Evolutionary conservation across 2,888 invertebrate genomes (phyloP), one percentile per base, ranked within the genome.

Genomic region (Noctua janthe): DNA sequence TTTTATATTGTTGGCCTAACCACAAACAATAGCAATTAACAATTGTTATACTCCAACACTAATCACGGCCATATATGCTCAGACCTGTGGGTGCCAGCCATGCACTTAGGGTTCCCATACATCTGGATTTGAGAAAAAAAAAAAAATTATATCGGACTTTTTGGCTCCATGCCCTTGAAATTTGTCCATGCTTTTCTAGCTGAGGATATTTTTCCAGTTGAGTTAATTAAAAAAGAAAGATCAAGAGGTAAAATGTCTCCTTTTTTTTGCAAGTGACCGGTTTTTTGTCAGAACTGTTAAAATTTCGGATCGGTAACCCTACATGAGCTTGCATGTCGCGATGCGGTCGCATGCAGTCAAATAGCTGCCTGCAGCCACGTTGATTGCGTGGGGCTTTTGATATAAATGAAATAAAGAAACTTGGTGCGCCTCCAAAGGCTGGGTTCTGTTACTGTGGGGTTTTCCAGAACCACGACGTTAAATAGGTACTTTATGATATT

Each of bases 271-370:
- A 66, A 66, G 39, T 39, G 20, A 0, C 35, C 10, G 20, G 66
- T 3, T 39, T 2, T 67, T 43, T n/a, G n/a, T 15, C n/a, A 13
- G 13, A n/a, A 23, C 10, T n/a, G 1, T 47, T 2, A 10, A 69
- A 47, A 47, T 69, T 47, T n/a, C 0, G 17, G 10, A 47, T n/a
- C 4, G 49, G 47, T 47, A n/a, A 69, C 69, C 69, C 47, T 69
- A 69, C 74, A 70, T 20, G 67, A 49, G 66, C 66, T 87, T 72
- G 88, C 86, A 83, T 87, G 86, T 84, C 71, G 75, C 83, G 80
- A 81, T 75, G 79, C 62, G 76, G 78, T 80, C 71, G 81, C 82
- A 82, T 87, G 81, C 59, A 78, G n/a, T 74, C n/a, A 20, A 85
- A 76, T 74, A 71, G 59, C 64, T 75, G 71, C 74, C 64, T 75